Base-by-base conservation (phyloP, 1,140 invertebrate species). In the Conus betulinus region DNA sequence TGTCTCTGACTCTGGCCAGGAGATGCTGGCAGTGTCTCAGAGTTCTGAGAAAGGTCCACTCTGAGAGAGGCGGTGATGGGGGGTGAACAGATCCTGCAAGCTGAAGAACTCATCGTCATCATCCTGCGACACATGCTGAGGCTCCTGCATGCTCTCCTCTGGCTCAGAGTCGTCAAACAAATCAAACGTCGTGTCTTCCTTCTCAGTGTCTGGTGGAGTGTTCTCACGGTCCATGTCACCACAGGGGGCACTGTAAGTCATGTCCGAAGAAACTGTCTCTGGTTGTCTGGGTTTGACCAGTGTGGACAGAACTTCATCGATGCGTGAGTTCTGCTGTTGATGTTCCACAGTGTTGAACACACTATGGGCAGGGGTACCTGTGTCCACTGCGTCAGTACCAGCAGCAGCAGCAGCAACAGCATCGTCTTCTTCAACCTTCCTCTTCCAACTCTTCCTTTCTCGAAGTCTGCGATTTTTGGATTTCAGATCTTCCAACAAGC, bases 51-150 rank as follows among this genome's bases (percentile, higher is more conserved):
- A n/a, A 23, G 67, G 67, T 20, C 20, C 15, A n/a, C 13, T 7
- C 6, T 13, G 67, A 4, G 23, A 71, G 67, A 10, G 67, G 15
- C 67, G 17, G 17, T 6, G 67, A 20, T 17, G 6, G 23, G 67
- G 23, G 23, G 67, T 23, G 39, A 51, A 78, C 79, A 81, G 27
- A 53, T 81, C 79, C 39, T 53, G 51, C 10, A 51, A 81, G 51
- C 79, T 23, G 51, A 81, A 81, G 20, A 81, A 81, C 7, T 81
- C 79, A 81, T 81, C 79, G 23, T 81, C 79, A 81, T 52, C 79
- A 78, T 51, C 51, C 27, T 51, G 79, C 8, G 51, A 81, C 52
- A 81, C 51, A 53, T 81, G 51, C 6, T 39, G 79, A 20, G 51
- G 6, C 4, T 13, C 51, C 39, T 7, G 13, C 79, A 81, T 2